Percentiles rank a stretch among this genome's conserved stretches.
These are phyloP conservation scores for Bos javanicus DNA, from an alignment of 2,113 vertebrate genomes.

Conservation along the genomic window DNA sequence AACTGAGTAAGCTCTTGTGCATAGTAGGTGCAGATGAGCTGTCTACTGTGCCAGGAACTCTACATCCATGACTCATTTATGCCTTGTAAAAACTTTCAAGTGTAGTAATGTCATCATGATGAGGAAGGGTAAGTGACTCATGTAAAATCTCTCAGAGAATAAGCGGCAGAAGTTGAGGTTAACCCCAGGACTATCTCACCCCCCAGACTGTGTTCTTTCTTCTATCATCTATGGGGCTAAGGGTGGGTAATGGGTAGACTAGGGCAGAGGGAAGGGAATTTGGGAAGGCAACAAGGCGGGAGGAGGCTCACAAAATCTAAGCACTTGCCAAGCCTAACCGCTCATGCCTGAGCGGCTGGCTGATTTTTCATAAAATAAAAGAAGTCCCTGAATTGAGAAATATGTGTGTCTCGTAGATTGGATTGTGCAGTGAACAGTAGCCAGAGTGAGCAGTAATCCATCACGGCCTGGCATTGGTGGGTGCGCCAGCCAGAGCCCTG, in stretches of 20 bases:
- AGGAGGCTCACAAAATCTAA: constrained; percentile 35
- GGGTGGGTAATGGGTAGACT: neutral
- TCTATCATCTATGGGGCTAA: neutral
- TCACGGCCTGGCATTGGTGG: constrained; percentile 83
- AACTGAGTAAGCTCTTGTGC: neutral
- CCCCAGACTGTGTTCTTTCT: neutral
- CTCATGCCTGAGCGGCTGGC: constrained; percentile 72
- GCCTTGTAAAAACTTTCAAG: neutral
- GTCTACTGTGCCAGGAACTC: neutral
- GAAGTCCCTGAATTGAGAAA: constrained; percentile 89
- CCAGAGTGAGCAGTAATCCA: constrained; percentile 88
- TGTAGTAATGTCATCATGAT: neutral
- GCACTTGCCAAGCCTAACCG: neutral
- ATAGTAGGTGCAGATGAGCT: neutral
- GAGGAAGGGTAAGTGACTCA: neutral
- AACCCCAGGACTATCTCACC: neutral
- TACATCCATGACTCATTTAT: neutral
- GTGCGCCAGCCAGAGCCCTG: constrained; percentile 82
- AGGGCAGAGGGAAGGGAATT: neutral
- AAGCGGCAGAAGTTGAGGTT: neutral
- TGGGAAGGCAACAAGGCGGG: neutral
- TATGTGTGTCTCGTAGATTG: constrained; percentile 89
- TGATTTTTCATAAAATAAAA: constrained; percentile 89
- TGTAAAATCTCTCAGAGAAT: neutral
- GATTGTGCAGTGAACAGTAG: constrained; percentile 90